A percentile compares a stretch with the other conserved stretches of the same genome.
Conservation (phyloP, 2,113 vertebrate genomes). For the Heteronetta atricapilla region DNA sequence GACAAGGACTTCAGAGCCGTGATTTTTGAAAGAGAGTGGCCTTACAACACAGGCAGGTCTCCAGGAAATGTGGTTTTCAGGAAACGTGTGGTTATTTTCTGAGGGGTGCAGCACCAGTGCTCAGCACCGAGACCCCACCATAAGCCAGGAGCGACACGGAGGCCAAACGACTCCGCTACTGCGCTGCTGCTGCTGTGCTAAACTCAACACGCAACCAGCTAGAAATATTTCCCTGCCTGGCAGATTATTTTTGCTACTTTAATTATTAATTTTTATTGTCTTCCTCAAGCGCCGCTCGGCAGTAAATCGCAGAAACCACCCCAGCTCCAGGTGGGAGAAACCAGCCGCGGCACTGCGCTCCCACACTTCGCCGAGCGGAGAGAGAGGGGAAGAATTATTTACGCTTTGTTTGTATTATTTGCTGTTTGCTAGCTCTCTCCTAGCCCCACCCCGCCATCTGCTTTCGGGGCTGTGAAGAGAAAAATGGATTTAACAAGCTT, state of each 20-base stretch:
- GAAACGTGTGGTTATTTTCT: neutral
- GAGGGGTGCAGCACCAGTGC: neutral
- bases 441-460: slow-evolving; percentile 26
- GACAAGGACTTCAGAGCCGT: fast-evolving
- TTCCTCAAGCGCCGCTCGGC: neutral
- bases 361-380: neutral
- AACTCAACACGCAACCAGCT: slow-evolving; percentile 1
- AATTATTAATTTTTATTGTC: slow-evolving; percentile 42
- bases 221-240: slow-evolving; percentile 22
- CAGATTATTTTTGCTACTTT: slow-evolving; percentile 11
- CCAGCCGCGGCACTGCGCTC: neutral
- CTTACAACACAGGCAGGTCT: neutral
- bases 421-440: neutral
- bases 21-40: neutral
- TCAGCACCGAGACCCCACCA: neutral
- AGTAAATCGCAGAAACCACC: neutral
- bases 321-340: neutral
- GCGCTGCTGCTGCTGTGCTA: neutral
- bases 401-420: neutral
- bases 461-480: neutral
- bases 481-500: neutral
- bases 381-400: neutral
- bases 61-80: neutral
- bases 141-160: neutral
- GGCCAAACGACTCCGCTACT: neutral